Evolutionary conservation across 2,113 vertebrate genomes (phyloP).

Genomic region (Pontoporia blainvillei): DNA sequence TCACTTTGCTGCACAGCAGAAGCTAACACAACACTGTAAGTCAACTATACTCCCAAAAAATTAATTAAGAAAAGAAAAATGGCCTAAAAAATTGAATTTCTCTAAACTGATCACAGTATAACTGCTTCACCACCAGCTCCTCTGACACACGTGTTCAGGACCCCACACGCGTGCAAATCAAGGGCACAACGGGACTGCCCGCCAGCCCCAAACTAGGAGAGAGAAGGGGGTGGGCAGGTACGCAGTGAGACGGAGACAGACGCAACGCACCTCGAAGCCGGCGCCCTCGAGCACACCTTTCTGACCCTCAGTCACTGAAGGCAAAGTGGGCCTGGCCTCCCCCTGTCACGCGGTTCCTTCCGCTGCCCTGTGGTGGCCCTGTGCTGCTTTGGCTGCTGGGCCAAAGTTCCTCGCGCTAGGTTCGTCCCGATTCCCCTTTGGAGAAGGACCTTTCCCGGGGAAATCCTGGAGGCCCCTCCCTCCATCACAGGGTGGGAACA

Average conservation of each 20-base stretch:
- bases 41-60: no score
- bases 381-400: neutral
- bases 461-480: neutral
- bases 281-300: rapidly evolving
- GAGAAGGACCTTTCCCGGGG: neutral
- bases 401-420: neutral
- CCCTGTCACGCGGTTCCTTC: neutral
- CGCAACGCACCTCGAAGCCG: no score
- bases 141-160: no score
- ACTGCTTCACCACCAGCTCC: neutral
- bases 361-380: neutral
- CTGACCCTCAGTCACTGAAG: neutral
- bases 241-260: neutral
- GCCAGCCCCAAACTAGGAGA: neutral
- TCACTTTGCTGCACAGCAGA: no score
- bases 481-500: neutral
- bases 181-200: neutral
- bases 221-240: rapidly evolving
- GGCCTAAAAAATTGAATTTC: neutral
- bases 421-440: neutral
- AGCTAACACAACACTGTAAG: neutral
- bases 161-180: no score
- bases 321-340: neutral
- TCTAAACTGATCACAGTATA: neutral
- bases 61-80: neutral